A percentile compares a stretch with the other conserved stretches of the same genome.
Evolutionary conservation across 2,113 vertebrate genomes (phyloP).

Genomic region (Camelus dromedarius): DNA sequence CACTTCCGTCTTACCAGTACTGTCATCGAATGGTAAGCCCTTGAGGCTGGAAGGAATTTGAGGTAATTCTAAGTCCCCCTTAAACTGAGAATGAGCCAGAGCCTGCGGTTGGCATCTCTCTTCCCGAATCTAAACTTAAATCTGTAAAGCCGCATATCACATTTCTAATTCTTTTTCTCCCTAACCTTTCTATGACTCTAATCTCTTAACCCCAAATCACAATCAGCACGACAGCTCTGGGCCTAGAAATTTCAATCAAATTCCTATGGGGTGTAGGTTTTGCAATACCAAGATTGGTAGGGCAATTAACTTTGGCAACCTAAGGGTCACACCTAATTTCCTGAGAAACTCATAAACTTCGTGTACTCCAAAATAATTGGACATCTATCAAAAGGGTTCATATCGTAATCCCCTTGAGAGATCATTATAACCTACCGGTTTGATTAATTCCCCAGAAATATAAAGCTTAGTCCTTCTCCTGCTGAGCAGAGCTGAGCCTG

Average conservation of each 20-base stretch:
- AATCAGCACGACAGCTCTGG: background rate
- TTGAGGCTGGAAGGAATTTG: background rate
- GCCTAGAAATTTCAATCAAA: slow-evolving; percentile 43
- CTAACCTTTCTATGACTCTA: slow-evolving; percentile 56
- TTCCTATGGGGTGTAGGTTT: background rate
- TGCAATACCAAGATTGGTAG: background rate
- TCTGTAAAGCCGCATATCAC: slow-evolving; percentile 17
- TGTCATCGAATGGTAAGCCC: background rate
- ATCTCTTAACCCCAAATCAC: slow-evolving; percentile 47
- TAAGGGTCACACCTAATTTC: slow-evolving; percentile 69
- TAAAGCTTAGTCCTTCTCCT: background rate
- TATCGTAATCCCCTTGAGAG: slow-evolving; percentile 62
- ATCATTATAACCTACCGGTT: slow-evolving; percentile 52
- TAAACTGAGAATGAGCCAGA: background rate
- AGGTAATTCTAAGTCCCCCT: slow-evolving; percentile 40
- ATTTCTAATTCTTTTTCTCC: slow-evolving; percentile 55
- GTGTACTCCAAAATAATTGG: slow-evolving; percentile 62
- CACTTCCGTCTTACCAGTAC: rapidly evolving
- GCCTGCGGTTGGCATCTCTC: background rate
- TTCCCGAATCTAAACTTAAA: background rate
- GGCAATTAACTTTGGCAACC: slow-evolving; percentile 68
- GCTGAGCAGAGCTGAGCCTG: background rate
- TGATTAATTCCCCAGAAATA: slow-evolving; percentile 72
- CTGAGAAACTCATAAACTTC: slow-evolving; percentile 67
- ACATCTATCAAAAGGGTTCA: slow-evolving; percentile 60